Evolutionary conservation across 1,140 invertebrate species (phyloP).

Genomic region (Thrips palmi): DNA sequence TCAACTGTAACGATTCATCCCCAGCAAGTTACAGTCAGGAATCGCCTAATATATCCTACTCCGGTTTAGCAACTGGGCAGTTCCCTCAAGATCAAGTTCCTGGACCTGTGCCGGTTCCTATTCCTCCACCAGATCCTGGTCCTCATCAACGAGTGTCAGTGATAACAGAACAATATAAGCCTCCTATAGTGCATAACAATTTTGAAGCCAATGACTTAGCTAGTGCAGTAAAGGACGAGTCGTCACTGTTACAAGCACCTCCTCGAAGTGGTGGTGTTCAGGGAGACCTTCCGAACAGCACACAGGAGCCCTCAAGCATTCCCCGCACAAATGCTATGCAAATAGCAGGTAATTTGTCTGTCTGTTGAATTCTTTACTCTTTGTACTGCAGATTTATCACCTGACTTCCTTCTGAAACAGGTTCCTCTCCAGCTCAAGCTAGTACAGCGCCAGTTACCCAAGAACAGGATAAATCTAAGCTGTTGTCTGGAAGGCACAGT

Average conservation of each 20-base stretch:
- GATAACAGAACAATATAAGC: too few species aligned
- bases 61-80: too few species aligned
- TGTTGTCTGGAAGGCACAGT: constrained; percentile 6
- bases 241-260: too few species aligned
- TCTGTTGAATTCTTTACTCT: constrained; percentile 3
- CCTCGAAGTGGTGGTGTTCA: too few species aligned
- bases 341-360: constrained; percentile 10
- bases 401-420: constrained; percentile 14
- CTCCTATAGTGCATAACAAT: too few species aligned
- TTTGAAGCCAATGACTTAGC: too few species aligned
- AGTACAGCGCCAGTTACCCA: constrained; percentile 26
- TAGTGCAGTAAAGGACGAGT: too few species aligned
- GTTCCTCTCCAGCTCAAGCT: constrained; percentile 34
- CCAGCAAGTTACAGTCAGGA: constrained; percentile 36
- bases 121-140: too few species aligned
- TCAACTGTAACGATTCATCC: constrained; percentile 16
- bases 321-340: constrained; percentile 6
- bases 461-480: constrained; percentile 7
- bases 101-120: too few species aligned
- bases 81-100: too few species aligned
- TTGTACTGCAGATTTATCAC: constrained; percentile 1
- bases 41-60: too few species aligned
- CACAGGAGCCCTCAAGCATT: constrained; percentile 7
- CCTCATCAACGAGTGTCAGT: too few species aligned
- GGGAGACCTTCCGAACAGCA: constrained; percentile 30